phyloP scores from a whole-genome alignment of 2,888 invertebrate genomes.

The Drosophila leonis region DNA sequence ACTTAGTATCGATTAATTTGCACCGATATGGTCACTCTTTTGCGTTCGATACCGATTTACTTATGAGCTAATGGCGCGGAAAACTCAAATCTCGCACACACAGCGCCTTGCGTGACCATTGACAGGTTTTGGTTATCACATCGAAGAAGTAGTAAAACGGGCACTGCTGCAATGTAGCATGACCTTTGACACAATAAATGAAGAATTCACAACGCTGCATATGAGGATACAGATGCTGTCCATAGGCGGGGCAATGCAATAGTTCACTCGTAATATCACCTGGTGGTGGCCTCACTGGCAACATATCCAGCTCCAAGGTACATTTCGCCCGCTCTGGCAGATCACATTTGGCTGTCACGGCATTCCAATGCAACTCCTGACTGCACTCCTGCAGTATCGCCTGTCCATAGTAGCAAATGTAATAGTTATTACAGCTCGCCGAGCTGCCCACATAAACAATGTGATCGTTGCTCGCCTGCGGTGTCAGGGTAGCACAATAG shows the following conservation, averaged over 20 bases:
- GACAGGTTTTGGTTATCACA: constrained; percentile 76
- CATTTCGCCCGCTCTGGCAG: constrained; percentile 80
- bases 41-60: constrained; percentile 21
- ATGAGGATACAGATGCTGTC: constrained; percentile 83
- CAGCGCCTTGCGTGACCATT: constrained; percentile 78
- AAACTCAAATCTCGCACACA: constrained; percentile 79
- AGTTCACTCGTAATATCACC: constrained; percentile 38
- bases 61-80: constrained; percentile 22
- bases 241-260: constrained; percentile 78
- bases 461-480: constrained; percentile 55
- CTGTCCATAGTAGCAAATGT: constrained; percentile 84
- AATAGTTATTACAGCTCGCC: constrained; percentile 79
- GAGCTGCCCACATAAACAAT: constrained; percentile 80
- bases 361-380: constrained; percentile 83
- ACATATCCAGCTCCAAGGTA: constrained; percentile 31
- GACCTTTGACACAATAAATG: constrained; percentile 84
- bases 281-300: constrained; percentile 6
- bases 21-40: constrained; percentile 40
- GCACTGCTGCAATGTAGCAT: constrained; percentile 83
- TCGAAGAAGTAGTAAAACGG: constrained; percentile 84
- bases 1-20: constrained; percentile 36
- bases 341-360: constrained; percentile 81
- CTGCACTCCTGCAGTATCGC: constrained; percentile 82
- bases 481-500: constrained; percentile 62
- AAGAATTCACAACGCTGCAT: constrained; percentile 83